phyloP scores from a whole-genome alignment of 2,888 invertebrate species.

The Lomographa bimaculata region DNA sequence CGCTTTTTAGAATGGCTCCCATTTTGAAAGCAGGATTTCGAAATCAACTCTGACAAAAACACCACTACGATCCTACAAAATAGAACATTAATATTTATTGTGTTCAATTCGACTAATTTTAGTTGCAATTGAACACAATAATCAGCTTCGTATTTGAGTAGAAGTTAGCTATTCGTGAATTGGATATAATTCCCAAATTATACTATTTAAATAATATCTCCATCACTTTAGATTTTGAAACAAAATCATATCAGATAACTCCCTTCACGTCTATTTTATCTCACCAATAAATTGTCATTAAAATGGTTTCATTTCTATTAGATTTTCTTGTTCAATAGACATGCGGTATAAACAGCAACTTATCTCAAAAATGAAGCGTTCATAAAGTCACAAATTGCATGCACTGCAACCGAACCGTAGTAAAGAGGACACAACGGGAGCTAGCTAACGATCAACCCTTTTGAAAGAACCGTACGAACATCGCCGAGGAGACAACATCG shows the following conservation, averaged over 20 bases:
- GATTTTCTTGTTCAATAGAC: background rate
- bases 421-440: constrained; percentile 54
- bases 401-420: constrained; percentile 68
- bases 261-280: too few relatives aligned
- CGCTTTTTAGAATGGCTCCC: background rate
- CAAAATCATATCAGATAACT: too few relatives aligned
- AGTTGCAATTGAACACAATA: constrained; percentile 8
- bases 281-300: too few relatives aligned
- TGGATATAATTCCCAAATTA: too few relatives aligned
- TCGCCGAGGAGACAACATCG: constrained; percentile 57
- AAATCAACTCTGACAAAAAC: too few relatives aligned
- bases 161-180: constrained; percentile 15
- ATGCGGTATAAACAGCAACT: constrained; percentile 10
- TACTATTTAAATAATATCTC: too few relatives aligned
- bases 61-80: constrained; percentile 19
- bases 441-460: constrained; percentile 82
- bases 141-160: constrained; percentile 16
- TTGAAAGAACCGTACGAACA: constrained; percentile 73
- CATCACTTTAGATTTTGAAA: too few relatives aligned
- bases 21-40: background rate
- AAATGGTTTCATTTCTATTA: too few relatives aligned
- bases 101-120: constrained; percentile 11
- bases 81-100: constrained; percentile 8
- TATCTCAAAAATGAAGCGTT: constrained; percentile 11
- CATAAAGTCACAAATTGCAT: constrained; percentile 44